These are phyloP conservation scores for Pogonus chalceus DNA, from an alignment of 1,140 invertebrate genomes.

Conservation along the genomic window DNA sequence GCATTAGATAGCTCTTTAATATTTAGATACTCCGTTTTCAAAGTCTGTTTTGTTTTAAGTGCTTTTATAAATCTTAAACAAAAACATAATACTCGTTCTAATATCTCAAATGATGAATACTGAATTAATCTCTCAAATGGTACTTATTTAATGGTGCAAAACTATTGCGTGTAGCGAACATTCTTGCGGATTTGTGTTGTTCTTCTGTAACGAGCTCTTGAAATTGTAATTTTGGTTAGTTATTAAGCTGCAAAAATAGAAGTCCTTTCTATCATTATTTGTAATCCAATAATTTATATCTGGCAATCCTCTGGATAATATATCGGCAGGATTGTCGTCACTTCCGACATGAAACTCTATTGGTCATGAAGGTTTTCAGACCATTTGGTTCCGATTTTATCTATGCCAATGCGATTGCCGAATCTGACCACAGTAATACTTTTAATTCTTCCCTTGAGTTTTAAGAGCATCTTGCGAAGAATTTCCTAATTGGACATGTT, in stretches of 20 bases:
- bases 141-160: slow-evolving; percentile 11
- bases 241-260: background rate
- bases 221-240: background rate
- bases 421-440: slow-evolving; percentile 10
- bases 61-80: slow-evolving; percentile 9
- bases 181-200: slow-evolving; percentile 5
- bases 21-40: background rate
- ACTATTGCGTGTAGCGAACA: slow-evolving; percentile 7
- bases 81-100: slow-evolving; percentile 15
- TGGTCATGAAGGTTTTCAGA: slow-evolving; percentile 23
- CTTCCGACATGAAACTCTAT: slow-evolving; percentile 27
- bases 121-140: too few relatives aligned
- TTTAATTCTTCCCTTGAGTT: background rate
- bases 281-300: slow-evolving; percentile 16
- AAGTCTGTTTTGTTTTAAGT: slow-evolving; percentile 14
- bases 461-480: slow-evolving; percentile 22
- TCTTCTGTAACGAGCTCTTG: slow-evolving; percentile 4
- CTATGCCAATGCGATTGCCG: slow-evolving; percentile 20
- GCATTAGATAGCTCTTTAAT: background rate
- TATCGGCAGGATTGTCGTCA: slow-evolving; percentile 31
- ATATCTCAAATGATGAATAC: slow-evolving; percentile 12
- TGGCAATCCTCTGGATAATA: slow-evolving; percentile 29
- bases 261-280: slow-evolving; percentile 28
- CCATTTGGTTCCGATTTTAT: slow-evolving; percentile 16
- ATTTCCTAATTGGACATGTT: slow-evolving; percentile 22